Evolutionary conservation across 2,888 invertebrate species (phyloP).

Genomic region (Pseudococcus jackbeardsleyi): DNA sequence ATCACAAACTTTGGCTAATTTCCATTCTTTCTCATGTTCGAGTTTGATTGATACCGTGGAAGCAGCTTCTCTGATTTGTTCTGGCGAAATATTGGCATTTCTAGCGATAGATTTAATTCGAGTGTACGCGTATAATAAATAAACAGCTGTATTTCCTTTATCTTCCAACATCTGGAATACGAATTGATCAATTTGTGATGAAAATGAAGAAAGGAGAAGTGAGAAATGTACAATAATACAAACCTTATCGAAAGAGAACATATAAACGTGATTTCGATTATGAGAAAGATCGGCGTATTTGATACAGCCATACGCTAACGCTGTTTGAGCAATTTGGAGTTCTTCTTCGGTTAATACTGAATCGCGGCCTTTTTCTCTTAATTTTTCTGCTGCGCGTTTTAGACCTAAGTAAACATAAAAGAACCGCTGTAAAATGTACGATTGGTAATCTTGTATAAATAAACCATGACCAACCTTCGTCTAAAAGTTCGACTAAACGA

Average conservation of each 20-base stretch:
- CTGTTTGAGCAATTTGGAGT: conserved; percentile 85
- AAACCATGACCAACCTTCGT: conserved; percentile 78
- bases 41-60: conserved; percentile 77
- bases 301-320: conserved; percentile 97
- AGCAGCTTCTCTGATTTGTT: conserved; percentile 76
- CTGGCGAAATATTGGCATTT: conserved; percentile 78
- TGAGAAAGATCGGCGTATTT: conserved; percentile 98
- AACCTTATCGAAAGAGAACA: conserved; percentile 95
- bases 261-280: conserved; percentile 92
- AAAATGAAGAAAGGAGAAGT: not conserved
- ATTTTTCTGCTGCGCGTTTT: conserved; percentile 83
- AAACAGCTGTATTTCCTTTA: conserved; percentile 98
- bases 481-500: conserved; percentile 85
- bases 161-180: conserved; percentile 90
- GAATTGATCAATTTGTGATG: not conserved
- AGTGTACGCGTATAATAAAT: conserved; percentile 93
- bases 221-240: not conserved
- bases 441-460: not conserved
- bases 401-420: conserved; percentile 72
- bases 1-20: conserved; percentile 81
- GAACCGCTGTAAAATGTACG: not conserved
- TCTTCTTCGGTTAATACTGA: conserved; percentile 86
- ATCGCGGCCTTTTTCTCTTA: conserved; percentile 89
- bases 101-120: conserved; percentile 92
- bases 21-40: conserved; percentile 94